A percentile compares a stretch with the other conserved stretches of the same genome.
Evolutionary conservation across 2,113 vertebrate genomes (phyloP).

Genomic region (Zosterops lateralis): DNA sequence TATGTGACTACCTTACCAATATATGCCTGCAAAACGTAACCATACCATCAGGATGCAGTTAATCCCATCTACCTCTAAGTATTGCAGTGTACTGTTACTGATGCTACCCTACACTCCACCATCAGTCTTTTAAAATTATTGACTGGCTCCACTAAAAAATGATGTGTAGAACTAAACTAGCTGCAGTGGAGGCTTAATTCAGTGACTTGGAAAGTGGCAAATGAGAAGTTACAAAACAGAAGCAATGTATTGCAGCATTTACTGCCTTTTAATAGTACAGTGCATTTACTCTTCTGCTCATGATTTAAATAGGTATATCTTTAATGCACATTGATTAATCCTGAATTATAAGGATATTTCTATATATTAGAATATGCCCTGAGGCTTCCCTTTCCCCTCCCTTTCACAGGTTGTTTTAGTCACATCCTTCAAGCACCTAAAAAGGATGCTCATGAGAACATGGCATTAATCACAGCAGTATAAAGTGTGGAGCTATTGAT

Average conservation of each 20-base stretch:
- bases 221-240: not conserved
- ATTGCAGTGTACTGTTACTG: not conserved
- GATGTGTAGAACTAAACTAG: not conserved
- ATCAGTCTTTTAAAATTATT: not conserved
- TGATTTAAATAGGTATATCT: not conserved
- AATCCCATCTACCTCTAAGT: not conserved
- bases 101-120: not conserved
- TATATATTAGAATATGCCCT: not conserved
- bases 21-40: not conserved
- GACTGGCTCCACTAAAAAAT: not conserved
- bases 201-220: not conserved
- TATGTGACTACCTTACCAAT: not conserved
- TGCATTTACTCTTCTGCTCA: not conserved
- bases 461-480: not conserved
- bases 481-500: conserved; percentile 19
- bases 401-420: not conserved
- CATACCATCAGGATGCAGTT: not conserved
- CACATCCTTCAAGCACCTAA: not conserved
- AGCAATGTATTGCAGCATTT: not conserved
- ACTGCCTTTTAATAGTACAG: not conserved
- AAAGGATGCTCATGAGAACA: not conserved
- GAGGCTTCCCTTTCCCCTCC: not conserved
- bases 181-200: not conserved
- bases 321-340: not conserved
- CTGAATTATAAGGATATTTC: not conserved